phyloP scores from a whole-genome alignment of 1,140 invertebrate genomes.

The Campoletis sonorensis region DNA sequence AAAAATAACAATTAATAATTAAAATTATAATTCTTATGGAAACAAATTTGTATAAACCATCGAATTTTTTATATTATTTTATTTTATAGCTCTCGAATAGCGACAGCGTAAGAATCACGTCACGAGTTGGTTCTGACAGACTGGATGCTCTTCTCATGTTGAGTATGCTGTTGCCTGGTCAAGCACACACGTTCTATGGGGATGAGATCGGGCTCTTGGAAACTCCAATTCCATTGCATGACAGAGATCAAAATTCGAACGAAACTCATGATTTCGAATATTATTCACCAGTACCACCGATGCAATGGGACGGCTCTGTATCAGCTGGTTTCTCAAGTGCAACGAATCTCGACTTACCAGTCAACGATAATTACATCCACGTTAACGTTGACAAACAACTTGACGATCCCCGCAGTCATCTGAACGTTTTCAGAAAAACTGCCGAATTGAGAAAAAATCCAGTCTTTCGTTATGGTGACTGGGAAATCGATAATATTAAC shows the following conservation, averaged over 20 bases:
- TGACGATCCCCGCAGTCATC: slow-evolving; percentile 71
- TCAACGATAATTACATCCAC: slow-evolving; percentile 77
- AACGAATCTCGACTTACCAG: slow-evolving; percentile 82
- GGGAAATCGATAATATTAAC: slow-evolving; percentile 65
- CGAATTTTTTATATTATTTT: slow-evolving; percentile 16
- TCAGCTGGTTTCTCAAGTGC: slow-evolving; percentile 82
- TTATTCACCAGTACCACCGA: slow-evolving; percentile 66
- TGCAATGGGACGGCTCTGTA: slow-evolving; percentile 82
- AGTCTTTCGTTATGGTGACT: slow-evolving; percentile 72
- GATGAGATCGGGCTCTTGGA: slow-evolving; percentile 86
- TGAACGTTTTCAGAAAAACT: slow-evolving; percentile 75
- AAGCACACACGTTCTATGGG: slow-evolving; percentile 87
- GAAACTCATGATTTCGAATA: no score
- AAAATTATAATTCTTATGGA: no score
- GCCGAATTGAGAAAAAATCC: slow-evolving; percentile 69
- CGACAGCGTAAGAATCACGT: slow-evolving; percentile 79
- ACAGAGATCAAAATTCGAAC: slow-evolving; percentile 77
- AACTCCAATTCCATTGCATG: slow-evolving; percentile 75
- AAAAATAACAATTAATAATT: no score
- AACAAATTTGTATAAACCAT: background rate
- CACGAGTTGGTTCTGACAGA: slow-evolving; percentile 79
- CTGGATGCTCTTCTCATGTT: slow-evolving; percentile 85
- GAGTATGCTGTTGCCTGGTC: slow-evolving; percentile 84
- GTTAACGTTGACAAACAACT: slow-evolving; percentile 77
- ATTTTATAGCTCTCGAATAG: slow-evolving; percentile 81